Conservation (phyloP, 1,140 invertebrate species). For the Drosophila chauvacae region DNA sequence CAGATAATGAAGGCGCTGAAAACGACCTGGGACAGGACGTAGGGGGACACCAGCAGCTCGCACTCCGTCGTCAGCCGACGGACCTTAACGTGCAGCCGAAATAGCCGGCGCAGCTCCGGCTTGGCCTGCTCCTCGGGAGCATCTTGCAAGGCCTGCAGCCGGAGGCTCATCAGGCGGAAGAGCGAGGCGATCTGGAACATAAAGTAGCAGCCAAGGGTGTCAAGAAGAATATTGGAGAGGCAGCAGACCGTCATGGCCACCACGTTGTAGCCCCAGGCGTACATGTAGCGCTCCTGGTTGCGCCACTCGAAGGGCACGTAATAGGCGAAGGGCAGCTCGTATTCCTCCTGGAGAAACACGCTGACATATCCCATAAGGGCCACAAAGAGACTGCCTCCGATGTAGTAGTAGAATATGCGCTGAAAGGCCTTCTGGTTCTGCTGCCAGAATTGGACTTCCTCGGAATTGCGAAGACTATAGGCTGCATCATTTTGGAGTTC, state of each 20-base stretch:
- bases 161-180: slow-evolving; percentile 59
- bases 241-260: slow-evolving; percentile 68
- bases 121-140: slow-evolving; percentile 34
- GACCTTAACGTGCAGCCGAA: slow-evolving; percentile 47
- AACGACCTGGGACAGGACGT: slow-evolving; percentile 67
- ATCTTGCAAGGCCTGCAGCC: slow-evolving; percentile 42
- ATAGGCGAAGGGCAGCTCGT: slow-evolving; percentile 67
- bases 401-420: slow-evolving; percentile 50
- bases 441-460: slow-evolving; percentile 48
- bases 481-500: slow-evolving; percentile 30
- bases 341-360: slow-evolving; percentile 54
- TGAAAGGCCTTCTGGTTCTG: slow-evolving; percentile 46
- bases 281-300: slow-evolving; percentile 48
- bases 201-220: slow-evolving; percentile 69
- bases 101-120: slow-evolving; percentile 42
- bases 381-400: slow-evolving; percentile 38
- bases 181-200: slow-evolving; percentile 68
- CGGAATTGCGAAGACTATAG: slow-evolving; percentile 13
- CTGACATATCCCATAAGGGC: slow-evolving; percentile 38
- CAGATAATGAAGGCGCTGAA: slow-evolving; percentile 78
- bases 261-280: slow-evolving; percentile 69
- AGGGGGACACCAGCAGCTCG: slow-evolving; percentile 61
- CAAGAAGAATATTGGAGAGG: slow-evolving; percentile 57
- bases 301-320: slow-evolving; percentile 78
- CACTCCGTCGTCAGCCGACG: slow-evolving; percentile 41